Percentiles rank a stretch among this genome's conserved stretches.
These are phyloP conservation scores for Meda fulgida DNA, from an alignment of 2,797 vertebrate species.

Conservation along the genomic window DNA sequence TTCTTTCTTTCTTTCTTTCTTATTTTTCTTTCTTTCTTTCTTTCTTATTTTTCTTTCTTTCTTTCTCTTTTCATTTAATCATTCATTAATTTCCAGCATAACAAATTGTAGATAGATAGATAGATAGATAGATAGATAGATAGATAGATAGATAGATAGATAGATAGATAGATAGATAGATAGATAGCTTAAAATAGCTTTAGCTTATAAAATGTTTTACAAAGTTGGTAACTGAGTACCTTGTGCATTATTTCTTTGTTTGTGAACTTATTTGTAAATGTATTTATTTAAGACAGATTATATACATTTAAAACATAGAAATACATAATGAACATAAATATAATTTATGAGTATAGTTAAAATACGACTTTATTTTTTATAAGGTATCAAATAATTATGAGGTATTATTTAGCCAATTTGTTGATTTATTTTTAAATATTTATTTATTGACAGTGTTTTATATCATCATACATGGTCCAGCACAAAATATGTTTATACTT, in stretches of 20 bases:
- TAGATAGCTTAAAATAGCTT: too few relatives aligned
- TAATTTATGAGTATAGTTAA: too few relatives aligned
- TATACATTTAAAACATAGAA: not conserved
- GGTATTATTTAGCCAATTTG: not conserved
- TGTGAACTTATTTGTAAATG: not conserved
- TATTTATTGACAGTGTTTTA: not conserved
- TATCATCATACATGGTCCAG: not conserved
- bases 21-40: too few relatives aligned
- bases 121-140: not conserved
- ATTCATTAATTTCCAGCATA: not conserved
- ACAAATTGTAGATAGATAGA: not conserved
- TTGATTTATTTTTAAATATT: too few relatives aligned
- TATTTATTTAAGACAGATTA: not conserved
- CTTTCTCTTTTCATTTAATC: not conserved
- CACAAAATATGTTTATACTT: not conserved
- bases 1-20: not conserved
- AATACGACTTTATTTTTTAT: too few relatives aligned
- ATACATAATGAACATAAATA: not conserved
- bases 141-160: not conserved
- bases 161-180: not conserved
- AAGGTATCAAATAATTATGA: not conserved
- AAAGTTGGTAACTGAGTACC: too few relatives aligned
- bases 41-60: not conserved
- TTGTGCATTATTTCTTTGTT: not conserved
- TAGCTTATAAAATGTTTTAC: too few relatives aligned